Evolutionary conservation across 1,140 invertebrate species (phyloP).

Genomic region (Diabrotica undecimpunctata): DNA sequence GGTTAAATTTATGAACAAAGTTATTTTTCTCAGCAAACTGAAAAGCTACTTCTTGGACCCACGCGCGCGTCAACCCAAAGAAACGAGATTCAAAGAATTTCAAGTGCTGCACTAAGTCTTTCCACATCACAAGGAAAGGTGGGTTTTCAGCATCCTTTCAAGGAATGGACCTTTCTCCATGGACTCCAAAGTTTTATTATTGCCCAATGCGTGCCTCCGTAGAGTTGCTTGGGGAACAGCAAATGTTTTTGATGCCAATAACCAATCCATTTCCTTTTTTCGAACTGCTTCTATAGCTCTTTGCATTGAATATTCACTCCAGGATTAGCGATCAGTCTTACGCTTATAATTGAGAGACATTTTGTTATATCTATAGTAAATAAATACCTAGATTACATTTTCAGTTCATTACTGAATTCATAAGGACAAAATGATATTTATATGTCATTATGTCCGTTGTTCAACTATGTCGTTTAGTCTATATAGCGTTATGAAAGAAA

Average conservation of each 20-base stretch:
- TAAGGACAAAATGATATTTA: not conserved
- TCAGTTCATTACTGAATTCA: no score
- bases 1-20: conserved; percentile 6
- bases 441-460: no score
- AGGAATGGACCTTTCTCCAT: not conserved
- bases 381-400: no score
- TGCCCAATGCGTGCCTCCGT: conserved; percentile 21
- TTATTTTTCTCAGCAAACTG: conserved; percentile 16
- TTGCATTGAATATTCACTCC: not conserved
- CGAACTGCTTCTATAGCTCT: conserved; percentile 23
- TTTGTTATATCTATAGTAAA: no score
- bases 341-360: no score
- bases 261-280: conserved; percentile 29
- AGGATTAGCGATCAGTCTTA: no score
- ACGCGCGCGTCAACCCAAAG: conserved; percentile 4
- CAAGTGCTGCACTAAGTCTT: no score
- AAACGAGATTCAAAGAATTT: conserved; percentile 6
- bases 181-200: conserved; percentile 20
- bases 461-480: no score
- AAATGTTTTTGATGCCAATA: conserved; percentile 34
- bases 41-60: conserved; percentile 10
- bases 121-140: not conserved
- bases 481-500: no score
- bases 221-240: conserved; percentile 35
- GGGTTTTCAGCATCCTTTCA: not conserved